These are phyloP conservation scores for Opisthocomus hoazin DNA, from an alignment of 2,113 vertebrate species.

Conservation along the genomic window DNA sequence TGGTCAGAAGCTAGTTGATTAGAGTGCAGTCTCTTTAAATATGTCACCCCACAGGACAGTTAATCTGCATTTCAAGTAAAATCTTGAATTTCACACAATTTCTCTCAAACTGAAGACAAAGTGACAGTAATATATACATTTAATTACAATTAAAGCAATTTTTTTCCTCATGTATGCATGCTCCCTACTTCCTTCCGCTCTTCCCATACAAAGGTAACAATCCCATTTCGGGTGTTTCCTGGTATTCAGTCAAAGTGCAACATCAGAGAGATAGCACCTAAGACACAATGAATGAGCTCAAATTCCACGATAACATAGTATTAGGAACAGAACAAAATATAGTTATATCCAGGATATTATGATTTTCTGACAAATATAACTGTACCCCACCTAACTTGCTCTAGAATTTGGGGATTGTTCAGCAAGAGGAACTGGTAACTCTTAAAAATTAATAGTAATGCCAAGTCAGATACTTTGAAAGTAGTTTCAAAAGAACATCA, in stretches of 20 bases:
- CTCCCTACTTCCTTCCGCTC: background rate
- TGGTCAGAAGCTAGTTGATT: background rate
- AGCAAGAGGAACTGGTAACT: slow-evolving; percentile 34
- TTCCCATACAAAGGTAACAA: background rate
- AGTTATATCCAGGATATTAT: background rate
- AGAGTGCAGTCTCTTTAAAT: background rate
- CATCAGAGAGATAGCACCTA: background rate
- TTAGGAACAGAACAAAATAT: background rate
- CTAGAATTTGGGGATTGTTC: slow-evolving; percentile 15
- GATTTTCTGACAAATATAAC: background rate
- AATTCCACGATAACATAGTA: background rate
- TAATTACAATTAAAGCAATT: background rate
- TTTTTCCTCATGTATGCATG: background rate
- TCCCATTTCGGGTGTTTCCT: background rate
- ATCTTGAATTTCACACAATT: background rate
- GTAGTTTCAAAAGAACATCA: slow-evolving; percentile 56
- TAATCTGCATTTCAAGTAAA: background rate
- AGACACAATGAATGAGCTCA: background rate
- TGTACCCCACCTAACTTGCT: background rate
- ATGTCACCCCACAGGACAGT: background rate
- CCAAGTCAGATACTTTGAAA: slow-evolving; percentile 51
- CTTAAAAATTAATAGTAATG: slow-evolving; percentile 46
- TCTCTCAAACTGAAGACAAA: background rate
- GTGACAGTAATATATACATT: background rate
- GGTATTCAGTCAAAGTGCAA: background rate